A percentile compares a stretch with the other conserved stretches of the same genome.
Conservation (phyloP, 2,797 vertebrate species). For the Onychomys torridus region DNA sequence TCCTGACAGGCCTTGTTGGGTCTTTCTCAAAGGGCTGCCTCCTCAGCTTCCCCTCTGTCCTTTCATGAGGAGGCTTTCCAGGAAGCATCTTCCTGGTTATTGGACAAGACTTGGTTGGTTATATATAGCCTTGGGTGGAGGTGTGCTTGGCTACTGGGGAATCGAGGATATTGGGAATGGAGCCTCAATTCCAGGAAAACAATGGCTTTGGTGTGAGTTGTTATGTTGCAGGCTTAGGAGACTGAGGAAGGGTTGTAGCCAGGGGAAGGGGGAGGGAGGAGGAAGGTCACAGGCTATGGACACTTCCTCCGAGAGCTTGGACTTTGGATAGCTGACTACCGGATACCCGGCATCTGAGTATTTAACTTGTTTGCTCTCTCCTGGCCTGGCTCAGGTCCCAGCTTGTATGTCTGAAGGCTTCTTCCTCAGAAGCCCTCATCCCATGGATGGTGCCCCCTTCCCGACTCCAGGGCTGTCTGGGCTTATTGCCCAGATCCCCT, state of each 20-base stretch:
- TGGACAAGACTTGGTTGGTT: constrained; percentile 76
- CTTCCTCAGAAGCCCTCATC: constrained; percentile 42
- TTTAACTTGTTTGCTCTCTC: constrained; percentile 70
- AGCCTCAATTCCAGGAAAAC: constrained; percentile 72
- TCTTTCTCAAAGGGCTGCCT: constrained; percentile 75
- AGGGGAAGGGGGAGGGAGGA: background rate
- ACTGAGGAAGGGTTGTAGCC: constrained; percentile 30
- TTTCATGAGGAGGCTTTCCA: constrained; percentile 85
- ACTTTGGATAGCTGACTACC: constrained; percentile 71
- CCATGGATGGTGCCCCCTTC: background rate
- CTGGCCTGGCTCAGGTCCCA: constrained; percentile 58
- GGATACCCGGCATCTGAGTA: constrained; percentile 30
- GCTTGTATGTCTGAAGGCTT: constrained; percentile 43
- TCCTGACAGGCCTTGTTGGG: constrained; percentile 71
- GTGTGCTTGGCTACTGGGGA: constrained; percentile 58
- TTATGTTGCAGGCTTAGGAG: background rate
- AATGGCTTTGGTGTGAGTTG: constrained; percentile 23
- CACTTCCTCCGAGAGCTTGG: constrained; percentile 74
- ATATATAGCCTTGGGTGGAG: constrained; percentile 79
- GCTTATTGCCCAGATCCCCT: background rate
- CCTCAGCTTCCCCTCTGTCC: constrained; percentile 82
- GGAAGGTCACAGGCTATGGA: constrained; percentile 5
- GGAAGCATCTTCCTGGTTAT: constrained; percentile 89
- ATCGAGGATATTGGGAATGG: constrained; percentile 17
- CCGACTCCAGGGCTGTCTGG: background rate